phyloP scores from a whole-genome alignment of 2,797 vertebrate species.

The Silurus lanzhouensis region DNA sequence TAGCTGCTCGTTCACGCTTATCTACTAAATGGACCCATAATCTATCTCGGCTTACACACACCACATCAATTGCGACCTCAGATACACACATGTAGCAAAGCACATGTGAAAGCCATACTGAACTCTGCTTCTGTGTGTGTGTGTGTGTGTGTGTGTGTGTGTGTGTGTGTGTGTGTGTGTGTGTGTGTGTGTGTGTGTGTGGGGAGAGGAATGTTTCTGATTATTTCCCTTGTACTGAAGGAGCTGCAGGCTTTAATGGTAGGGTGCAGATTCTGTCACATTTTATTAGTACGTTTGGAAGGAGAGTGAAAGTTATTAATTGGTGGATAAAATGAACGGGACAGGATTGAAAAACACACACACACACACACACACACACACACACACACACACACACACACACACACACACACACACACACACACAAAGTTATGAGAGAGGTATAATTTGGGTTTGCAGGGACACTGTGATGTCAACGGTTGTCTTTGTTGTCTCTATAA shows the following conservation, averaged over 20 bases:
- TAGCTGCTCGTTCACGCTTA: not conserved
- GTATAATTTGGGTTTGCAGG: not conserved
- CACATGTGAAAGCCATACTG: constrained; percentile 17
- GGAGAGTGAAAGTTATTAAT: not conserved
- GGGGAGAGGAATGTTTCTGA: not conserved
- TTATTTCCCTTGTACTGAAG: not conserved
- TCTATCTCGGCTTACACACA: constrained; percentile 36
- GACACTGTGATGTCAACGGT: not conserved
- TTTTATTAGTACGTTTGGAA: not conserved
- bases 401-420: not conserved
- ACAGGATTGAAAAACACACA: not conserved
- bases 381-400: not conserved
- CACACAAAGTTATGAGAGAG: not conserved
- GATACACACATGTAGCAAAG: constrained; percentile 27
- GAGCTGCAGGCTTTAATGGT: not conserved
- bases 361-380: not conserved
- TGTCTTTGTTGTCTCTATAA: too few relatives aligned
- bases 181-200: not conserved
- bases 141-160: constrained; percentile 14
- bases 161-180: not conserved
- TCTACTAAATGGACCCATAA: constrained; percentile 20
- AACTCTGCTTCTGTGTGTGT: not conserved
- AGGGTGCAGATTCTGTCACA: not conserved
- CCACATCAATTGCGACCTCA: constrained; percentile 33
- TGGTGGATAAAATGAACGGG: too few relatives aligned